These are phyloP conservation scores for Pardalotus punctatus DNA, from an alignment of 2,113 vertebrate species.

Conservation along the genomic window DNA sequence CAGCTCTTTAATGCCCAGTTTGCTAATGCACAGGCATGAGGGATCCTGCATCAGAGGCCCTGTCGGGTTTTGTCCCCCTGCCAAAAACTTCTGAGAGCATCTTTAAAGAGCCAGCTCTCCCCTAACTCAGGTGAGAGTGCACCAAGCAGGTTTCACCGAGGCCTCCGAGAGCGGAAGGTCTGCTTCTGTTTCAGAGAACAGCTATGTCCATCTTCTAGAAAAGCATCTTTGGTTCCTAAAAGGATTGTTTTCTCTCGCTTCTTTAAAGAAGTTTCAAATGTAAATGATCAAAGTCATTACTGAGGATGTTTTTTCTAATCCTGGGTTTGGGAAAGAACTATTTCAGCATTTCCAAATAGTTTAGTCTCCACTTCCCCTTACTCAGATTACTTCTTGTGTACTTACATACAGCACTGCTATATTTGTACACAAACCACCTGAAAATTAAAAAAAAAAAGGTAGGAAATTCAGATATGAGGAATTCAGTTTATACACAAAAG, in stretches of 20 bases:
- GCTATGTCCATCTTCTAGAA: neutral
- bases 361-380: neutral
- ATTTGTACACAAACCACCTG: neutral
- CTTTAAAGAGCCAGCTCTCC: neutral
- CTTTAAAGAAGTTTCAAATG: neutral
- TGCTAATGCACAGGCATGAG: neutral
- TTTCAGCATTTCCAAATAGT: neutral
- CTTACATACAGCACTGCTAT: neutral
- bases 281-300: neutral
- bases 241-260: neutral
- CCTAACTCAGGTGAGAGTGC: neutral
- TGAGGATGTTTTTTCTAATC: neutral
- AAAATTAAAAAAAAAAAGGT: neutral
- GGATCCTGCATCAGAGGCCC: neutral
- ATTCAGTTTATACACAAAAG: neutral
- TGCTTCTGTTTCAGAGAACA: neutral
- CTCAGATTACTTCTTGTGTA: neutral
- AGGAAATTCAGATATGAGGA: neutral
- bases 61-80: neutral
- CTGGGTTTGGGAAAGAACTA: neutral
- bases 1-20: neutral
- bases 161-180: rapidly evolving
- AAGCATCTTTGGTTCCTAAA: neutral
- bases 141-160: neutral
- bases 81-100: neutral